Evolutionary conservation across 2,888 invertebrate genomes (phyloP), one percentile per base, ranked within the genome.

Genomic region (Noctuana brunneofusca): DNA sequence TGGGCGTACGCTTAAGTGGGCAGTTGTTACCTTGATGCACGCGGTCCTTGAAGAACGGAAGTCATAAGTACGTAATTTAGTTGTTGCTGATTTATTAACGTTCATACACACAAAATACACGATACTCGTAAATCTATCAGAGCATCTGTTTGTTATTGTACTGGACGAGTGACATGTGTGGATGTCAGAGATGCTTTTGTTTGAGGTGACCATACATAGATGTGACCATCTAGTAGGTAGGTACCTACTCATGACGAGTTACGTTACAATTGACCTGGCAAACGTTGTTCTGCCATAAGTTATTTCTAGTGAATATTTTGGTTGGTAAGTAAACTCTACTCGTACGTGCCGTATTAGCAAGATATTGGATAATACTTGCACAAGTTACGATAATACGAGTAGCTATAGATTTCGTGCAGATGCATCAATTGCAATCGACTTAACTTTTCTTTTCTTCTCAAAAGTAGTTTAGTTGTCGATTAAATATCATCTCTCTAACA

Each of bases 341-440:
- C n/a, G n/a, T 64, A 67, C 81, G 80, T 81, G 81, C 64, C 68
- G 65, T 63, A 68, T 68, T 67, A 67, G 63, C 11, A 24, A 59
- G 65, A 65, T 69, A 58, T 32, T 58, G 70, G 81, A 78, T 80
- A 67, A 75, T 59, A 73, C 67, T 74, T 75, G 71, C 69, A 66
- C 73, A 73, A 73, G 58, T 65, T 64, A 65, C 68, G 70, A 72
- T 71, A 75, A 68, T n/a, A n/a, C n/a, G n/a, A 56, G 62, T 16
- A 68, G 67, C 69, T 68, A 70, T 69, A 66, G 50, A 20, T 57
- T 64, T 58, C 41, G 57, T 35, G 68, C 71, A 71, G 70, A 72
- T 72, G 71, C 69, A 58, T 66, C 65, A 59, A 69, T 71, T 69
- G 62, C 65, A 63, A 58, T 63, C 53, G 64, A 56, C 63, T 64